These are phyloP conservation scores for Volucella inflata DNA, from an alignment of 2,888 invertebrate species.

Conservation along the genomic window DNA sequence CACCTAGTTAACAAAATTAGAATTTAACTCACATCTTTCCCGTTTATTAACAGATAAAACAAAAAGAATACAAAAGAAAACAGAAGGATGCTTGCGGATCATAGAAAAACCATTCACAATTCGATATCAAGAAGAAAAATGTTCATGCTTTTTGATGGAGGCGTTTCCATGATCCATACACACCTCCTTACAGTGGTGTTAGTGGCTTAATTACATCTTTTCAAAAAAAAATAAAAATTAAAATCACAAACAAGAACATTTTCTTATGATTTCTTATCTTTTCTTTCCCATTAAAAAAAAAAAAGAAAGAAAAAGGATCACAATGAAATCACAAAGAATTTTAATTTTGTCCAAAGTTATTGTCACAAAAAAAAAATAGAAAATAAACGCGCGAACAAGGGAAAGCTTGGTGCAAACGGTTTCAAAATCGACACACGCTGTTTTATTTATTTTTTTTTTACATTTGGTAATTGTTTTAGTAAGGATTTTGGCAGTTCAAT, in stretches of 20 bases:
- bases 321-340: constrained; percentile 45
- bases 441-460: constrained; percentile 1
- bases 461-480: constrained; percentile 60
- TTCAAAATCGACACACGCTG: constrained; percentile 56
- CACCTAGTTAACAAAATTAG: constrained; percentile 79
- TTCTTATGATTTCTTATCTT: constrained; percentile 9
- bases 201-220: constrained; percentile 47
- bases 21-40: constrained; percentile 5
- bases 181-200: constrained; percentile 49
- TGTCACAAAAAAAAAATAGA: constrained; percentile 58
- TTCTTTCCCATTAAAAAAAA: constrained; percentile 7
- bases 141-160: constrained; percentile 37
- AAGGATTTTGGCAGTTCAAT: constrained; percentile 71
- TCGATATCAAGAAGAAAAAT: neutral
- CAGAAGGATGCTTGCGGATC: constrained; percentile 18
- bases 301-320: constrained; percentile 21
- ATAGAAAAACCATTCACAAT: constrained; percentile 32
- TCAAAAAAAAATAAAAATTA: constrained; percentile 44
- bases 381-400: constrained; percentile 63
- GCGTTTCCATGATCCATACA: constrained; percentile 27
- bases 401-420: constrained; percentile 64
- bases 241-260: neutral
- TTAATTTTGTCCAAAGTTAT: constrained; percentile 48
- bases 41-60: constrained; percentile 7
- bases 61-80: constrained; percentile 1